A percentile compares a stretch with the other conserved stretches of the same genome.
Conservation (phyloP, 2,113 vertebrate species). For the Galeopterus variegatus region DNA sequence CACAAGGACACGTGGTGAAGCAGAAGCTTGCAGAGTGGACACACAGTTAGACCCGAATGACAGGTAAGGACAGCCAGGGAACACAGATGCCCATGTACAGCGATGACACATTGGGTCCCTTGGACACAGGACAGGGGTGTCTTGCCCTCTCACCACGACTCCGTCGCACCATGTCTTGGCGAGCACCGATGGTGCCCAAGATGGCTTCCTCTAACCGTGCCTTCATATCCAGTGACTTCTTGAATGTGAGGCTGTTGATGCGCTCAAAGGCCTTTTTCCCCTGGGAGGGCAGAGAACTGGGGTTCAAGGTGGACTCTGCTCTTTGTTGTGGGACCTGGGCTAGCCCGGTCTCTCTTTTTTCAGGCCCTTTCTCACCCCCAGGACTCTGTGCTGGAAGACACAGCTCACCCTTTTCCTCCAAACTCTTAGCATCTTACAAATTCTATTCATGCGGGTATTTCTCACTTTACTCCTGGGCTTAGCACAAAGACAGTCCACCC, state of each 20-base stretch:
- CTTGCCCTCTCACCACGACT: conserved; percentile 89
- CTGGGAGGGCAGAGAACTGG: conserved; percentile 77
- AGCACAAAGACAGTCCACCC: neutral
- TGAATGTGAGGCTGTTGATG: conserved; percentile 96
- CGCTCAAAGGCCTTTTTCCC: conserved; percentile 94
- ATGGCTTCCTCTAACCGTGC: conserved; percentile 96
- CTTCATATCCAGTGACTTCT: conserved; percentile 97
- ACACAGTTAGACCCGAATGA: neutral
- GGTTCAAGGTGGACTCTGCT: neutral
- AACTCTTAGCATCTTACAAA: neutral
- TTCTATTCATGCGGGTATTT: neutral
- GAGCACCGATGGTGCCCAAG: conserved; percentile 94
- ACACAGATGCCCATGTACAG: rapidly evolving
- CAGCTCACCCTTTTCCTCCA: too few species aligned
- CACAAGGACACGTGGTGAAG: rapidly evolving
- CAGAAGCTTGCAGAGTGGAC: rapidly evolving
- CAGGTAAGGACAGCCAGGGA: neutral
- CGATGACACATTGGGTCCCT: rapidly evolving
- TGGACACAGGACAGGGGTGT: rapidly evolving
- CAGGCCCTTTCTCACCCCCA: neutral
- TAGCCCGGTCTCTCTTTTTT: neutral
- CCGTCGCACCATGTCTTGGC: conserved; percentile 96
- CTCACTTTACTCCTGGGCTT: neutral
- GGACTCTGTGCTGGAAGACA: neutral
- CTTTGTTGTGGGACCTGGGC: neutral